These are phyloP conservation scores for Empidonax alnorum DNA, from an alignment of 2,113 vertebrate genomes.

Conservation along the genomic window DNA sequence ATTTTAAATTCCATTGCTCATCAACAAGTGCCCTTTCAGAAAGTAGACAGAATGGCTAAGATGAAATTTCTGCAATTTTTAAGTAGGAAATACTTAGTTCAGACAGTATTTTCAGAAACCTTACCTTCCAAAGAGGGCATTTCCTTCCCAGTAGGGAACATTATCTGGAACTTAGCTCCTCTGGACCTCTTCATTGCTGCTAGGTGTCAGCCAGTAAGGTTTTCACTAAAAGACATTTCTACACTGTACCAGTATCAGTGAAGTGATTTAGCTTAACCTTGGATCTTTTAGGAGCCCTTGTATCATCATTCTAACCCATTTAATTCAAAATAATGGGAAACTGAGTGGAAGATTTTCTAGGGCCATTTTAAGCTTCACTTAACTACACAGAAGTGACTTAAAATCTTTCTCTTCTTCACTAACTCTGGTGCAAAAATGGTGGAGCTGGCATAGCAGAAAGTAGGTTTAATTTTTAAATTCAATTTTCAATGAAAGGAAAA, in stretches of 20 bases:
- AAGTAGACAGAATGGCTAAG: background rate
- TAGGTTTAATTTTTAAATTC: background rate
- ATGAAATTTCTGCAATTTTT: background rate
- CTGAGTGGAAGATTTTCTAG: background rate
- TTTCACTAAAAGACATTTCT: background rate
- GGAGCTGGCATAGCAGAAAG: background rate
- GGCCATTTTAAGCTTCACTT: background rate
- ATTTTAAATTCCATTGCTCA: background rate
- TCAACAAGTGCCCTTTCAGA: background rate
- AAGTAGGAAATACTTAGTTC: slow-evolving; percentile 13
- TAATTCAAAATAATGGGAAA: slow-evolving; percentile 4
- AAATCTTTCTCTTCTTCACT: background rate
- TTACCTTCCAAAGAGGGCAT: background rate
- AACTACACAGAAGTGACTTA: background rate
- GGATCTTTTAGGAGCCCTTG: background rate
- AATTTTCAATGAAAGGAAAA: background rate
- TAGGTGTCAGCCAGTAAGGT: background rate
- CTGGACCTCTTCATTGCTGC: background rate
- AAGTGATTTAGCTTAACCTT: background rate
- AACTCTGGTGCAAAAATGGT: background rate
- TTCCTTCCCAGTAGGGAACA: background rate
- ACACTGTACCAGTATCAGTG: background rate
- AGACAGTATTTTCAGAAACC: slow-evolving; percentile 16
- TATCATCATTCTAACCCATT: background rate
- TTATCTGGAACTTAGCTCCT: background rate